Percentiles rank a stretch among this genome's conserved stretches.
phyloP scores from a whole-genome alignment of 2,797 vertebrate species.

The Phoeniculus purpureus region DNA sequence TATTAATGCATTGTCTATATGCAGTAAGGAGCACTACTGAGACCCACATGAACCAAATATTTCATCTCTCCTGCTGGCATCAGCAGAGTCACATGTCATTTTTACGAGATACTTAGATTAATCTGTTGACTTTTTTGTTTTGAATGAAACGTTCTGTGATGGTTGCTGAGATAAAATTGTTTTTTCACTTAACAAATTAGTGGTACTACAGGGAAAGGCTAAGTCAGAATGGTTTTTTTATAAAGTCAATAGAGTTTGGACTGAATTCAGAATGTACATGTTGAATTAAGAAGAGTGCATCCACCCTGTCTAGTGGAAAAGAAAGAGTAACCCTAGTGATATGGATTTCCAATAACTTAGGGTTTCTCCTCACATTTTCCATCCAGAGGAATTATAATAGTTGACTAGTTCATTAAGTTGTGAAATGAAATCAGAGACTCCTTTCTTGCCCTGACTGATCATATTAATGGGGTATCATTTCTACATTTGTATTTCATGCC shows the following conservation, averaged over 20 bases:
- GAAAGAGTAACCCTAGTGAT: background rate
- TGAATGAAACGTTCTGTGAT: background rate
- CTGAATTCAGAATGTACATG: background rate
- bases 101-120: background rate
- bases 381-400: background rate
- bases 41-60: background rate
- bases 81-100: background rate
- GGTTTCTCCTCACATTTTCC: background rate
- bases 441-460: background rate
- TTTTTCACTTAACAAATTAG: background rate
- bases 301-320: background rate
- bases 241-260: background rate
- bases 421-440: background rate
- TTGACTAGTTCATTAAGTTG: background rate
- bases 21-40: background rate
- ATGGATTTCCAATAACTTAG: background rate
- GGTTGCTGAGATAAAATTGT: background rate
- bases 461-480: accelerated
- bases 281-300: background rate
- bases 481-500: accelerated
- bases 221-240: background rate
- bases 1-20: background rate
- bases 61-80: background rate
- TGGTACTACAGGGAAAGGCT: background rate
- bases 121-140: background rate